A percentile compares a stretch with the other conserved stretches of the same genome.
Conservation (phyloP, 2,113 vertebrate species). For the Ceratotherium simum region DNA sequence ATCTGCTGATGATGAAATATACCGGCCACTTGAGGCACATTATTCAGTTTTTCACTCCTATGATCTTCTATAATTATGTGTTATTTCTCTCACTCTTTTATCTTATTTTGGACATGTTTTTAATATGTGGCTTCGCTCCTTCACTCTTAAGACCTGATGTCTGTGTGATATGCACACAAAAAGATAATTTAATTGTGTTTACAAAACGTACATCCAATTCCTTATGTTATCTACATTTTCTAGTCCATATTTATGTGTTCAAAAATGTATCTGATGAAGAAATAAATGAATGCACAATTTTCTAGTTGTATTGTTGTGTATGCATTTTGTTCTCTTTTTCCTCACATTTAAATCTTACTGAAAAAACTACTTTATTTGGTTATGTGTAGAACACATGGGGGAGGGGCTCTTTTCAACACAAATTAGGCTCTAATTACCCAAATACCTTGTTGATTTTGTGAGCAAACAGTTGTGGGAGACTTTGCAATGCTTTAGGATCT, state of each 20-base stretch:
- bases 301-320: neutral
- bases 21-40: neutral
- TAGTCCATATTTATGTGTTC: neutral
- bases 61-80: too few species aligned
- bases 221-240: neutral
- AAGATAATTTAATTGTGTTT: neutral
- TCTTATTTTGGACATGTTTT: conserved; percentile 9
- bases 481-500: neutral
- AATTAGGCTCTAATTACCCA: neutral
- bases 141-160: neutral
- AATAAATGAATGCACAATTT: neutral
- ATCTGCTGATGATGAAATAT: neutral
- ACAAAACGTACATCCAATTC: neutral
- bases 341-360: neutral
- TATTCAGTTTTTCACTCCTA: neutral
- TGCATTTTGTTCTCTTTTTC: neutral
- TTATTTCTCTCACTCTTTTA: neutral
- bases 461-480: neutral
- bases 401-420: neutral
- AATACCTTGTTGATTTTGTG: neutral
- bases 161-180: neutral
- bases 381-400: neutral
- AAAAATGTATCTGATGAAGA: neutral
- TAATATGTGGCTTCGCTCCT: neutral
- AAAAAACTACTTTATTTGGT: neutral